Evolutionary conservation across 1,140 invertebrate species (phyloP).

Genomic region (Papilio xuthus): DNA sequence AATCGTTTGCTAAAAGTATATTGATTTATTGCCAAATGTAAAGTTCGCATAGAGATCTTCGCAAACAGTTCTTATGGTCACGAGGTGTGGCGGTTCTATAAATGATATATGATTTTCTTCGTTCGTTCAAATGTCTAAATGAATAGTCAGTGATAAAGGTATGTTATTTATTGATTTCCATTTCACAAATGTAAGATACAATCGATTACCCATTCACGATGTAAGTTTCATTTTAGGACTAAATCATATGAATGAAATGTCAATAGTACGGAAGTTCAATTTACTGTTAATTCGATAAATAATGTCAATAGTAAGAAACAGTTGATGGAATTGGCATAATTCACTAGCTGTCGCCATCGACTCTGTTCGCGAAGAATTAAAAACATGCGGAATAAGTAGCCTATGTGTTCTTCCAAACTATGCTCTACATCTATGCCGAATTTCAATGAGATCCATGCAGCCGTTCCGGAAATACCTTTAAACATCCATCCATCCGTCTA

Average conservation of each 20-base stretch:
- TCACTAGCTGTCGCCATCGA: too few species aligned
- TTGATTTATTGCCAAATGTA: conserved; percentile 31
- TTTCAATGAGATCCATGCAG: too few species aligned
- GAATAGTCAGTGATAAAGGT: conserved; percentile 6
- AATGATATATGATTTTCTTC: conserved; percentile 12
- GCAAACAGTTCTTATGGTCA: conserved; percentile 15
- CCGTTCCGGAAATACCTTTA: too few species aligned
- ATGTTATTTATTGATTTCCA: conserved; percentile 11
- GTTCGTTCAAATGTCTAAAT: conserved; percentile 15
- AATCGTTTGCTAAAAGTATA: conserved; percentile 8
- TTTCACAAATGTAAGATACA: background rate
- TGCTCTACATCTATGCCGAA: too few species aligned
- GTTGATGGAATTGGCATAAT: too few species aligned
- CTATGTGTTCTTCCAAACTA: too few species aligned
- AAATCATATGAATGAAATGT: too few species aligned
- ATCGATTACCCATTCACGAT: background rate
- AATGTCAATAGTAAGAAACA: too few species aligned
- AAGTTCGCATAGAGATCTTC: background rate
- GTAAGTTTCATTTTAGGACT: background rate
- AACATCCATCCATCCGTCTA: too few species aligned
- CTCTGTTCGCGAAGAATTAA: too few species aligned
- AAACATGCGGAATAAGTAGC: too few species aligned
- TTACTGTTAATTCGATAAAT: background rate
- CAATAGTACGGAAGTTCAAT: too few species aligned
- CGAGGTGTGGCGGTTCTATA: background rate